These are phyloP conservation scores for Burhinus oedicnemus DNA, from an alignment of 2,113 vertebrate species.

Conservation along the genomic window DNA sequence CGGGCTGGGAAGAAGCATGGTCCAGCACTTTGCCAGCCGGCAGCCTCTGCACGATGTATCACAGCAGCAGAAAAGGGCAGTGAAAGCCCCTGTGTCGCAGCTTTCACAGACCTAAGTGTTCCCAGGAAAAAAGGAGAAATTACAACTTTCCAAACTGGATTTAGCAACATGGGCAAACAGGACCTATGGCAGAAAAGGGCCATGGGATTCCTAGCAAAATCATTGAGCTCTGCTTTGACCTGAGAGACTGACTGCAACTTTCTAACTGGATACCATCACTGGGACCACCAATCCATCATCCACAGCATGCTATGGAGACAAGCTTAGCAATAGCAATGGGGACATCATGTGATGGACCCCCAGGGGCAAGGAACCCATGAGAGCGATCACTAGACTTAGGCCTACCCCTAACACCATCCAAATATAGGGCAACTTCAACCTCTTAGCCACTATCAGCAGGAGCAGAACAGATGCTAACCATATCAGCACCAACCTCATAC, in stretches of 20 bases:
- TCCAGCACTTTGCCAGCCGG: neutral
- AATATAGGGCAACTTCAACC: neutral
- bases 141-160: neutral
- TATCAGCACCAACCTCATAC: neutral
- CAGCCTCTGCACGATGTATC: fast-evolving
- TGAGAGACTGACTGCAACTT: neutral
- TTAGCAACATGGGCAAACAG: neutral
- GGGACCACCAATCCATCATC: neutral
- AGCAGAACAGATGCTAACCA: neutral
- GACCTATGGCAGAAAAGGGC: neutral
- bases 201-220: neutral
- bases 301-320: neutral
- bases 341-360: fast-evolving
- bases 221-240: neutral
- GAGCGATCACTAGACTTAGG: neutral
- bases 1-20: fast-evolving
- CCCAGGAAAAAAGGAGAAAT: neutral
- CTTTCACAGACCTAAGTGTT: neutral
- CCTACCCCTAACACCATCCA: neutral
- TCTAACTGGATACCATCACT: neutral
- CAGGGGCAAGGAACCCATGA: neutral
- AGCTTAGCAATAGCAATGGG: neutral
- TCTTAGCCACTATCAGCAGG: fast-evolving
- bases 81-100: neutral
- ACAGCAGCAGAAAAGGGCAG: fast-evolving